phyloP scores from a whole-genome alignment of 1,140 invertebrate genomes.

The Ostrea edulis region DNA sequence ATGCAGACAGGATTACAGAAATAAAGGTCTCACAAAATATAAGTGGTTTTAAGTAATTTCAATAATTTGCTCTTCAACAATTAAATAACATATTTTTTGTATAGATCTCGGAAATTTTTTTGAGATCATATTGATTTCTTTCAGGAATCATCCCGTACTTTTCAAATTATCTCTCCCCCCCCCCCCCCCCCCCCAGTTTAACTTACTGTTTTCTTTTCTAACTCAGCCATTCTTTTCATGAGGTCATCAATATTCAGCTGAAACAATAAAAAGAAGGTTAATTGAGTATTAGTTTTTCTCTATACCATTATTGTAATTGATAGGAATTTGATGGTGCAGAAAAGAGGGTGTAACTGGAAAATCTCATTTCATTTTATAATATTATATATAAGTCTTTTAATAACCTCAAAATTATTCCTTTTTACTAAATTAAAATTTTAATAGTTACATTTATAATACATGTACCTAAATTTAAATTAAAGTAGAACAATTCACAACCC shows the following conservation, averaged over 20 bases:
- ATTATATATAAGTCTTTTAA: no score
- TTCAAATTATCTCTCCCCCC: no score
- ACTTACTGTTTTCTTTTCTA: slow-evolving; percentile 70
- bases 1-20: no score
- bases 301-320: background rate
- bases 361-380: background rate
- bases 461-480: no score
- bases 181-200: background rate
- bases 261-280: slow-evolving; percentile 30
- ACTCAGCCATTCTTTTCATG: slow-evolving; percentile 64
- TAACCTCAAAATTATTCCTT: background rate
- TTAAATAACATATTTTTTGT: no score
- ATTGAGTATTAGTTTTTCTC: background rate
- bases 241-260: slow-evolving; percentile 68
- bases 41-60: no score
- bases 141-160: no score
- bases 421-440: background rate
- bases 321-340: background rate
- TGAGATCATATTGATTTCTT: no score
- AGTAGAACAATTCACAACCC: no score
- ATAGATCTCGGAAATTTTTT: no score
- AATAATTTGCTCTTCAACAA: no score
- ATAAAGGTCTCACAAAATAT: no score
- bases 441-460: background rate
- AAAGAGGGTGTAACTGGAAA: background rate